Evolutionary conservation across 2,113 vertebrate genomes (phyloP).

Genomic region (Nesogale talazaci): DNA sequence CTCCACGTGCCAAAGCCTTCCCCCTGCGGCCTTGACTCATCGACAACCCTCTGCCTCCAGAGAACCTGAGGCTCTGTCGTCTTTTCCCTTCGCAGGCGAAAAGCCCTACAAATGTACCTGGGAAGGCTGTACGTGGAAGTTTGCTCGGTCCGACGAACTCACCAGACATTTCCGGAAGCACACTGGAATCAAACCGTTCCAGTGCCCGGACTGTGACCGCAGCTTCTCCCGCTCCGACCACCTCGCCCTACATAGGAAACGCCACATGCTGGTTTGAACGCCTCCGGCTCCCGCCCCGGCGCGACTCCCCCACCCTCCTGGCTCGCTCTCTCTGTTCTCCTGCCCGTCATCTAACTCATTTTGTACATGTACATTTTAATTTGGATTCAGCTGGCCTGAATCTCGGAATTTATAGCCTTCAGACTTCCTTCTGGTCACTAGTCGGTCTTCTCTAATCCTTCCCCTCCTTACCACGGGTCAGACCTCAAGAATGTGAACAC

Average conservation of each 20-base stretch:
- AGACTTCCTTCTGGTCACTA: conserved; percentile 88
- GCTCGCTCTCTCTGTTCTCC: conserved; percentile 62
- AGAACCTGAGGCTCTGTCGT: not conserved
- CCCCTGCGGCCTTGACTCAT: not conserved
- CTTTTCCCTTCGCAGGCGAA: conserved; percentile 90
- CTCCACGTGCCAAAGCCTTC: not conserved
- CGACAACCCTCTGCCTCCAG: not conserved
- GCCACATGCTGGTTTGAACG: conserved; percentile 95
- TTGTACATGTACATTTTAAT: conserved; percentile 85
- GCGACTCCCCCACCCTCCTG: conserved; percentile 49
- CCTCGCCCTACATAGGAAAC: conserved; percentile 97
- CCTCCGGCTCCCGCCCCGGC: conserved; percentile 50
- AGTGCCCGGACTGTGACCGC: conserved; percentile 98
- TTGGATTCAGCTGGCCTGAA: conserved; percentile 91
- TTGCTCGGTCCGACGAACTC: conserved; percentile 98
- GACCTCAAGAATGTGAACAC: conserved; percentile 94
- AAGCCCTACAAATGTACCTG: conserved; percentile 99
- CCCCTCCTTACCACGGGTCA: conserved; percentile 89
- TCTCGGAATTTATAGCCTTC: conserved; percentile 87
- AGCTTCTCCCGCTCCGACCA: conserved; percentile 99
- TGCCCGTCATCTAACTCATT: conserved; percentile 75
- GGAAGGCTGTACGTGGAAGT: conserved; percentile 99
- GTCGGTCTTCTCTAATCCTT: conserved; percentile 84
- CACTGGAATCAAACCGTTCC: conserved; percentile 98
- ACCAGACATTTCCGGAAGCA: conserved; percentile 99